Evolutionary conservation across 2,888 invertebrate genomes (phyloP), one percentile per base, ranked within the genome.

Genomic region (Thereva nobilitata): DNA sequence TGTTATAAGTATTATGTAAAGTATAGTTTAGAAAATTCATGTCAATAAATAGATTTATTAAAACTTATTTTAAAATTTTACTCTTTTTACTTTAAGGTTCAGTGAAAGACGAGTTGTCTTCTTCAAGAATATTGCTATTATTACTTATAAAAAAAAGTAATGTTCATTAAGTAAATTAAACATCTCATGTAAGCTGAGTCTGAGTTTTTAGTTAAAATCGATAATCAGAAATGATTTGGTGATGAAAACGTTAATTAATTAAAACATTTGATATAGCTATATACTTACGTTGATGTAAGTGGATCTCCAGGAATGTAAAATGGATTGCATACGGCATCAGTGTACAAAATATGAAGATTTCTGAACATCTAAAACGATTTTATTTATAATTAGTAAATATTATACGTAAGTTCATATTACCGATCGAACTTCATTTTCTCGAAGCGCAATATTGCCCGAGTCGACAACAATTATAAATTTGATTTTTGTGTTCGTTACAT

Each of bases 401-500:
- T 49, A 38, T 7, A 69, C 76, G 23, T 23, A 23, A 23, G 2
- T 23, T 23, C 2, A 23, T 23, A 23, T 75, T 82, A 95, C 94
- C 74, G 91, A 91, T 82, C 95, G 85, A 8, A 97, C 95, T 84
- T 97, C 97, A 77, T 95, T 96, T 79, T 97, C 97, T 70, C 97
- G 83, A 52, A 96, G 83, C 10, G 91, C 88, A 69, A 91, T 89
- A 76, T 95, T 95, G 23, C 91, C 89, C 0, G 95, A 92, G 80
- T 95, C 95, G 2, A 96, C 90, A 41, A 97, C 92, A 67, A 97
- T 89, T 5, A 97, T 90, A 77, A 97, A 90, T 80, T 97, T 97
- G 6, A 97, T 91, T 83, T 92, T 92, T 0, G 97, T 97, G 77
- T 97, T 97, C n/a, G 97, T 97, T 6, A 96, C 94, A 82, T 96